These are phyloP conservation scores for Automeris io DNA, from an alignment of 2,888 invertebrate species.

Conservation along the genomic window DNA sequence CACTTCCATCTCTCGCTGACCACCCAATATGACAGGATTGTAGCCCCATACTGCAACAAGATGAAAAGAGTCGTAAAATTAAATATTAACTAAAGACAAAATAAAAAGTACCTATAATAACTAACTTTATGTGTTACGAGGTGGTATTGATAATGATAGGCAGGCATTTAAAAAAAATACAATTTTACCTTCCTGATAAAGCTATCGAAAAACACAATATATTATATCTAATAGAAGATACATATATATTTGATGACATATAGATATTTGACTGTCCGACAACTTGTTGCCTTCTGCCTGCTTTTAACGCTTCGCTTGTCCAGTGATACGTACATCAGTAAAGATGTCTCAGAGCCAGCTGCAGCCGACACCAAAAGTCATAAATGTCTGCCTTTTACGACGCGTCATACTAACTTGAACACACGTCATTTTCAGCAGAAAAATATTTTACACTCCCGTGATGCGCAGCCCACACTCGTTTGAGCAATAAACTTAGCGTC, in stretches of 20 bases:
- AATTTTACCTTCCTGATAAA: too few species aligned
- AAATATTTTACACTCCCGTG: conserved; percentile 37
- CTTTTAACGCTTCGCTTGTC: conserved; percentile 13
- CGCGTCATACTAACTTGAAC: conserved; percentile 29
- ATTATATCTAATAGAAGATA: too few species aligned
- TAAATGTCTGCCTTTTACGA: conserved; percentile 56
- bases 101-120: too few species aligned
- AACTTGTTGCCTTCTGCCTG: conserved; percentile 31
- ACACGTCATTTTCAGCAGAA: conserved; percentile 37
- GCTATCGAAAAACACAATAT: not conserved
- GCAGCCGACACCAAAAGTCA: conserved; percentile 45
- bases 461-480: conserved; percentile 32
- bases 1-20: too few species aligned
- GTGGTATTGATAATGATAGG: too few species aligned
- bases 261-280: conserved; percentile 10
- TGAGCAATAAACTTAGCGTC: conserved; percentile 44
- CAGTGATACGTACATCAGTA: conserved; percentile 14
- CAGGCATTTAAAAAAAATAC: too few species aligned
- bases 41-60: too few species aligned
- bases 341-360: conserved; percentile 24
- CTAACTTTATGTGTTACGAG: too few species aligned
- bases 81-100: too few species aligned
- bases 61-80: too few species aligned
- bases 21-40: too few species aligned
- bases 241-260: too few species aligned